Evolutionary conservation across 1,140 invertebrate species (phyloP), one percentile per base, ranked within the genome.

Genomic region (Metopolophium dirhodum): DNA sequence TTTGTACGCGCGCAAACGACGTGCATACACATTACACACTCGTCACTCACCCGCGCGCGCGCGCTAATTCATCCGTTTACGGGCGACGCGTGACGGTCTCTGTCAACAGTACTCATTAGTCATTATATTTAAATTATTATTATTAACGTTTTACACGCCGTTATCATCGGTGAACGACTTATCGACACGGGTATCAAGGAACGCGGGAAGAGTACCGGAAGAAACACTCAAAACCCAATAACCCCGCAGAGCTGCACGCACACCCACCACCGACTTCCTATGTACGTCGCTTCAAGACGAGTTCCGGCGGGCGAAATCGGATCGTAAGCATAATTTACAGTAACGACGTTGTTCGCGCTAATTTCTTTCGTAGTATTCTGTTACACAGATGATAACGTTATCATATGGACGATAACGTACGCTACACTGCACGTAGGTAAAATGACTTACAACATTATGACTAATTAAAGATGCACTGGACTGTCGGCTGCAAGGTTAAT

Each of bases 381-480:
- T 85, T 41, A 20, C 35, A 20, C 20, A 37, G n/a, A 37, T 26
- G 26, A 47, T 47, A n/a, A 4, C 45, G 14, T 51, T 51, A 51
- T 51, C 49, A 51, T 11, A 41, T 47, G 6, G 14, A 49, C 45
- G 37, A 89, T 89, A 49, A 89, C 26, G 14, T 86, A 37, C 85
- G 26, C 14, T 11, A 87, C 30, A 87, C 47, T 22, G 22, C 47
- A 35, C 87, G 49, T 54, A 26, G 37, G n/a, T 37, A 30, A 87
- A 30, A 23, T n/a, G 41, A 47, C 9, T 88, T 49, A 18, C 51
- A 51, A 51, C 26, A 23, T 26, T n/a, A n/a, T 89, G 87, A 89
- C 49, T 57, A 57, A 89, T 18, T 35, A 54, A 54, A 57, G 87
- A 89, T 57, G 49, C 51, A 89, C 87, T 41, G 35, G 49, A 89